Conservation (phyloP, 2,888 invertebrate genomes). For the Clunio marinus region DNA sequence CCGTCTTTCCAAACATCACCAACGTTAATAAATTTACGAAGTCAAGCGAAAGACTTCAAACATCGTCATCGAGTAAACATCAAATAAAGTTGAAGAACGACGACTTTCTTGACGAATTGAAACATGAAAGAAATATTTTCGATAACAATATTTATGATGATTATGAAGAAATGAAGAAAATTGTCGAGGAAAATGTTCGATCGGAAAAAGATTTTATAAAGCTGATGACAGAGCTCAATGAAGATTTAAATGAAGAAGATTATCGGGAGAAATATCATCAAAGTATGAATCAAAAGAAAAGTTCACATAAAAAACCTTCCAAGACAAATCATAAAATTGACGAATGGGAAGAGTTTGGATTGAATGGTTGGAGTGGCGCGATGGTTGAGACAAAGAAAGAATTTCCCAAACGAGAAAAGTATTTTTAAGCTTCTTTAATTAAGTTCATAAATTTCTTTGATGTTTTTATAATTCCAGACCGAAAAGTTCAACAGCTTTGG, state of each 20-base stretch:
- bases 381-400: constrained; percentile 26
- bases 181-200: constrained; percentile 41
- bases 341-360: constrained; percentile 46
- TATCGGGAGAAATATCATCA: constrained; percentile 15
- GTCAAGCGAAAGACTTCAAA: neutral
- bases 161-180: constrained; percentile 36
- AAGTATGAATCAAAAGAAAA: neutral
- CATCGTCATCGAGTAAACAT: constrained; percentile 2
- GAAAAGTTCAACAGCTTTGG: neutral
- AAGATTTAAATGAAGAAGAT: constrained; percentile 24
- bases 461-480: neutral
- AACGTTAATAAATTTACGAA: constrained; percentile 28
- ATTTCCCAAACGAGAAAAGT: constrained; percentile 12
- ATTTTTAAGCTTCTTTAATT: neutral
- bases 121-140: constrained; percentile 6
- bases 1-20: constrained; percentile 48
- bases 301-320: neutral
- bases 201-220: constrained; percentile 43
- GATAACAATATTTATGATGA: constrained; percentile 2
- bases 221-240: constrained; percentile 42
- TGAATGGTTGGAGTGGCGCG: constrained; percentile 48
- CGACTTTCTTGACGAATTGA: neutral
- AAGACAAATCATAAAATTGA: constrained; percentile 13
- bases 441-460: neutral
- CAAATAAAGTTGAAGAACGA: constrained; percentile 10